Conservation (phyloP, 2,888 invertebrate species). For the Xanthia icteritia region DNA sequence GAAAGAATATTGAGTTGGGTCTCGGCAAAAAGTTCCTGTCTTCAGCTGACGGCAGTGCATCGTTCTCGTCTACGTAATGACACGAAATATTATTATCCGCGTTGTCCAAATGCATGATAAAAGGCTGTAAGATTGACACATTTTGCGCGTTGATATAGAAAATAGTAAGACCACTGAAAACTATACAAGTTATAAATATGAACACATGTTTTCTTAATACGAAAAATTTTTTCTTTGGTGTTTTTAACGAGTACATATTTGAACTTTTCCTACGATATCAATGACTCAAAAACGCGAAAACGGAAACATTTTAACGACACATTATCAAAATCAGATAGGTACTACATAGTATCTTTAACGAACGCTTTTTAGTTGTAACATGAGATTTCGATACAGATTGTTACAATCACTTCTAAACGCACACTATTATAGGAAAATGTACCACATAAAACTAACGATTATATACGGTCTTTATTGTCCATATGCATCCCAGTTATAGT, state of each 20-base stretch:
- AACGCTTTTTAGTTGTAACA: conserved; percentile 40
- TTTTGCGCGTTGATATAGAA: conserved; percentile 32
- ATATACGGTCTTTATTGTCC: not conserved
- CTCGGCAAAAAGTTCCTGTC: conserved; percentile 60
- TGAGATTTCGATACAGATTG: conserved; percentile 43
- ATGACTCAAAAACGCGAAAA: not conserved
- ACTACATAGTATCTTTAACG: conserved; percentile 1
- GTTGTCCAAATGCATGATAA: conserved; percentile 12
- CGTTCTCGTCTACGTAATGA: conserved; percentile 51
- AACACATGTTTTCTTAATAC: conserved; percentile 16
- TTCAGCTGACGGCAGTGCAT: conserved; percentile 68
- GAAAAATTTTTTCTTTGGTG: not conserved
- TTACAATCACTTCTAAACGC: not conserved
- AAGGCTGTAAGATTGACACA: not conserved
- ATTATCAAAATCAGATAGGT: conserved; percentile 34
- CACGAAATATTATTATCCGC: conserved; percentile 45
- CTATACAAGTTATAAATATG: conserved; percentile 23
- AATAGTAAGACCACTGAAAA: conserved; percentile 34
- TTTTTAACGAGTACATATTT: conserved; percentile 14
- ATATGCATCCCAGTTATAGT: too few species aligned
- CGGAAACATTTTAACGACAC: conserved; percentile 26
- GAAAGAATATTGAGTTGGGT: conserved; percentile 91
- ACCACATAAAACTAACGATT: not conserved
- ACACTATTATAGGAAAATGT: not conserved
- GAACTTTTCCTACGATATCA: not conserved